A percentile compares a stretch with the other conserved stretches of the same genome.
These are phyloP conservation scores for Margarornis squamiger DNA, from an alignment of 2,797 vertebrate species.

Conservation along the genomic window DNA sequence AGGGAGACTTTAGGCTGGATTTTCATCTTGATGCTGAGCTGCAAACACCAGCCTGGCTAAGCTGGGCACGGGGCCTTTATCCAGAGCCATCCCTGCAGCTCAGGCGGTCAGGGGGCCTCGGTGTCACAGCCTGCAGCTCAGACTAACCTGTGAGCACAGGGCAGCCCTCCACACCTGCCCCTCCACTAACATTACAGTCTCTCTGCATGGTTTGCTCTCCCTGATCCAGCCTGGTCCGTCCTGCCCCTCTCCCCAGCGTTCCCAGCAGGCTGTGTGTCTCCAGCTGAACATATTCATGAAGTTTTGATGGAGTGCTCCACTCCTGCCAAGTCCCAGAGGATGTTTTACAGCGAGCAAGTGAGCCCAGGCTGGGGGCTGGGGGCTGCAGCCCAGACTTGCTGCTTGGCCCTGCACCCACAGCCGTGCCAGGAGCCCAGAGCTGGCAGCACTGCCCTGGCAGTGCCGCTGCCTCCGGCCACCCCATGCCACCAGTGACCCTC, in stretches of 20 bases:
- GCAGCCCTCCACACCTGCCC: not conserved
- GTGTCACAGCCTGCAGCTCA: not conserved
- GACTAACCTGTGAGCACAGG: fast-evolving
- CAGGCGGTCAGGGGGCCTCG: fast-evolving
- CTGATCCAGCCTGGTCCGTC: not conserved
- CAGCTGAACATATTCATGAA: not conserved
- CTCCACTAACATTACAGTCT: fast-evolving
- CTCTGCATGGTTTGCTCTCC: not conserved
- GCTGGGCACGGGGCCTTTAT: not conserved
- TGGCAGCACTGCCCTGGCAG: not conserved
- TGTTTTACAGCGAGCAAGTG: not conserved
- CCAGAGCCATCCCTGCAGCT: not conserved
- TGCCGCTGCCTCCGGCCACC: not conserved
- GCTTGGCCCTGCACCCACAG: not conserved
- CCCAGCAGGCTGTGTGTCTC: not conserved
- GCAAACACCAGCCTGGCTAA: not conserved
- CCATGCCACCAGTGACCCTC: not conserved
- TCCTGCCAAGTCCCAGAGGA: slow-evolving; percentile 18
- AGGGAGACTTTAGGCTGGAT: not conserved
- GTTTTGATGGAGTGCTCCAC: not conserved
- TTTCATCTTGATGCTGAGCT: not conserved
- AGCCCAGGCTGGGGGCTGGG: not conserved
- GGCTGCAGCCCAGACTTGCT: not conserved
- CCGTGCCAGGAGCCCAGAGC: not conserved
- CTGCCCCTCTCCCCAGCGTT: not conserved